Evolutionary conservation across 2,888 invertebrate genomes (phyloP).

Genomic region (Mimumesa dahlbomi): DNA sequence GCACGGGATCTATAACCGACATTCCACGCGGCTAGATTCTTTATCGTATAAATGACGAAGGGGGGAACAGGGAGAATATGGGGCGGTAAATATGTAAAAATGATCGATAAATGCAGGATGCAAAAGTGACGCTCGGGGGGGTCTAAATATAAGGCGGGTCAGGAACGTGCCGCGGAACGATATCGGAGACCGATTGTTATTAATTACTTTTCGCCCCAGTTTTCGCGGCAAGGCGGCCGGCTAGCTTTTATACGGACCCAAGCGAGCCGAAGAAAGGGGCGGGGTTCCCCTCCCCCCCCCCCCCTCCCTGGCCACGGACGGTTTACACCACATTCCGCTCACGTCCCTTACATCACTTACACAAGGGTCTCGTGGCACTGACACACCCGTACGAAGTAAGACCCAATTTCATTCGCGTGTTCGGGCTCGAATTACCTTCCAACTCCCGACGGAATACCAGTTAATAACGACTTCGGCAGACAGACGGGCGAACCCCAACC

Average conservation of each 20-base stretch:
- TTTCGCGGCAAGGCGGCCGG: not conserved
- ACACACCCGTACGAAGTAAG: conserved; percentile 36
- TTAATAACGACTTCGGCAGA: conserved; percentile 63
- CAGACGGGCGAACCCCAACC: conserved; percentile 11
- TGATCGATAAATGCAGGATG: not conserved
- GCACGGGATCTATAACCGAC: no score
- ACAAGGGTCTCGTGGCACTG: conserved; percentile 24
- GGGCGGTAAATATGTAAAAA: no score
- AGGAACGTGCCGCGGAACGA: conserved; percentile 5
- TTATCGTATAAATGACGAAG: no score
- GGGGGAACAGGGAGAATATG: no score
- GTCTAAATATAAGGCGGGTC: conserved; percentile 1
- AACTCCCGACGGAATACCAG: conserved; percentile 45
- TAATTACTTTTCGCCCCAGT: conserved; percentile 29
- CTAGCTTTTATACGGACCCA: not conserved
- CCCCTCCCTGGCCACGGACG: not conserved
- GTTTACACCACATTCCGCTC: conserved; percentile 31
- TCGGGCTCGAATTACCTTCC: conserved; percentile 61
- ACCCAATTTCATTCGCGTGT: conserved; percentile 64
- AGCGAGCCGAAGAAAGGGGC: no score
- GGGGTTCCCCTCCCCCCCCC: no score
- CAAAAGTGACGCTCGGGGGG: no score
- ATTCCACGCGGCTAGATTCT: no score
- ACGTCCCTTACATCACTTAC: conserved; percentile 56
- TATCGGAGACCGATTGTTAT: conserved; percentile 19